Percentiles rank a stretch among this genome's conserved stretches.
Conservation (phyloP, 1,140 invertebrate species). For the Lasioglossum baleicum region DNA sequence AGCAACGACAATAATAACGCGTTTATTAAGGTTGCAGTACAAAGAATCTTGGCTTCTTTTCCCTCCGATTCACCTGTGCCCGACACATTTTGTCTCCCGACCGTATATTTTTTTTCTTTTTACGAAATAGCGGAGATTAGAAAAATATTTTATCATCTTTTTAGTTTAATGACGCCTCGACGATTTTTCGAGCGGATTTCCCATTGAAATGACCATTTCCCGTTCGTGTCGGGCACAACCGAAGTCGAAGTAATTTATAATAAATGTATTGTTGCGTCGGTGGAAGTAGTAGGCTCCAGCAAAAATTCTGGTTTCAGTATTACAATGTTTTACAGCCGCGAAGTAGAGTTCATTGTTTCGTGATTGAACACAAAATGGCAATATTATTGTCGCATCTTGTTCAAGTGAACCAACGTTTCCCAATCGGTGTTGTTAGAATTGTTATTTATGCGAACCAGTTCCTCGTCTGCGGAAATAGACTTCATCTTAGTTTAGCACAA, state of each 20-base stretch:
- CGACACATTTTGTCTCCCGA: neutral
- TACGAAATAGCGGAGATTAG: conserved; percentile 23
- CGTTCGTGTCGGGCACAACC: conserved; percentile 5
- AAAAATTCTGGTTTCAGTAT: neutral
- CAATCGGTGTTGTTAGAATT: neutral
- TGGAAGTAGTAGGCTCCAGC: neutral
- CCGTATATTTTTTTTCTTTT: neutral
- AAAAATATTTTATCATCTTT: conserved; percentile 36
- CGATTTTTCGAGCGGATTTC: conserved; percentile 1
- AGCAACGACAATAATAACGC: conserved; percentile 40
- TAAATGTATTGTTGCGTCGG: too few relatives aligned
- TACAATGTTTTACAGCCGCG: neutral
- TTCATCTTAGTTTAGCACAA: neutral
- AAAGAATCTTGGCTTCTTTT: neutral
- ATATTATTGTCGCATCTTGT: conserved; percentile 29
- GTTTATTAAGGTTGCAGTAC: neutral
- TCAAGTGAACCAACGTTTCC: conserved; percentile 31
- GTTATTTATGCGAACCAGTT: neutral
- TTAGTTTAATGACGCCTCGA: neutral
- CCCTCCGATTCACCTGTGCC: conserved; percentile 21
- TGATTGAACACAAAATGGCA: neutral
- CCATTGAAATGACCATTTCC: neutral
- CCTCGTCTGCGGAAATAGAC: neutral
- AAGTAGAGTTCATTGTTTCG: neutral
- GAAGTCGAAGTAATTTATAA: neutral